Evolutionary conservation across 2,113 vertebrate species (phyloP), one percentile per base, ranked within the genome.

Genomic region (Phaethon lepturus): DNA sequence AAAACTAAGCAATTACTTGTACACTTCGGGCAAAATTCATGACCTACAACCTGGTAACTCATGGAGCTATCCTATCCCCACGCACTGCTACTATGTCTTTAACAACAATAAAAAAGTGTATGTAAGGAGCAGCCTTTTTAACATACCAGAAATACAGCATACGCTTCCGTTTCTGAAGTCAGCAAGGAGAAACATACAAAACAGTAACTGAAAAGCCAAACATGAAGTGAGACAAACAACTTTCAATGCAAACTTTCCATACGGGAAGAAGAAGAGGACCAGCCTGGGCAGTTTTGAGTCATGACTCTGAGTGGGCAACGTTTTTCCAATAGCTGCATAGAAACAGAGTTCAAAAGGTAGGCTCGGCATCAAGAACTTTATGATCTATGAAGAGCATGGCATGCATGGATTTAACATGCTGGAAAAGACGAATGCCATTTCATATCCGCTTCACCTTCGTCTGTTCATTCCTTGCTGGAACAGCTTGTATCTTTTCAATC

Each of bases 261-360:
- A 91, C 50, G 3, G 4, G 75, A 96, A 96, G 22, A 93, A 76
- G 77, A 84, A 53, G 45, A 13, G 29, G 94, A 82, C 64, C 23
- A 74, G 84, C 53, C 87, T 69, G 59, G 82, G 82, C 66, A 80
- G 83, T 86, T 94, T 19, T 93, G 64, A 94, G 44, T 85, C 77
- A 60, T 59, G 64, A 93, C 72, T 78, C 50, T 2, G 20, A 90
- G 44, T 67, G 17, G 49, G 26, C 44, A 67, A 90, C 58, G 86
- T 88, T 84, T 77, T 95, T 92, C 86, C 80, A 95, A n/a, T 42
- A 90, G 71, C 35, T 92, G 77, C 52, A 86, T 0, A 87, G 49
- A 85, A 91, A 86, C 13, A 81, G 66, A 94, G 92, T 87, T 94
- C 80, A 94, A 91, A 82, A 77, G 89, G 68, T 76, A 88, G 62